A percentile compares a stretch with the other conserved stretches of the same genome.
These are phyloP conservation scores for Amiota minor DNA, from an alignment of 2,888 invertebrate genomes.

Conservation along the genomic window DNA sequence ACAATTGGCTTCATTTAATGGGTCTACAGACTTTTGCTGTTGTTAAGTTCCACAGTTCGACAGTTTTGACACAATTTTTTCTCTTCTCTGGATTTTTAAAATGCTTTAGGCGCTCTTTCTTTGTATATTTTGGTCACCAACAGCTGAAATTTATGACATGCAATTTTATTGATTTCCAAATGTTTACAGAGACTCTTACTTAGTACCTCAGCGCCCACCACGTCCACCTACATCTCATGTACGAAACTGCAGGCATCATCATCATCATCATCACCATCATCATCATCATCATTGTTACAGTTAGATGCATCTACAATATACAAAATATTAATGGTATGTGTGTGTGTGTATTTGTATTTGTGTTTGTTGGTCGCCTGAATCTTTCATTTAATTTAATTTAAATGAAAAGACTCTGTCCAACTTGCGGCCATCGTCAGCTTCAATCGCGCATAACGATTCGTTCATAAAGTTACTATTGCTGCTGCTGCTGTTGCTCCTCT, in stretches of 20 bases:
- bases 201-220: slow-evolving; percentile 5
- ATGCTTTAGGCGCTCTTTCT: not conserved
- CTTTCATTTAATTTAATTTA: slow-evolving; percentile 58
- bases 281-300: slow-evolving; percentile 57
- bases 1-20: no score
- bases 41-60: no score
- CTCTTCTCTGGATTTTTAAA: not conserved
- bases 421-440: slow-evolving; percentile 35
- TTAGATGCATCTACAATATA: slow-evolving; percentile 45
- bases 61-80: no score
- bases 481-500: not conserved
- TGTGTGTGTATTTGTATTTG: slow-evolving; percentile 16
- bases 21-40: no score
- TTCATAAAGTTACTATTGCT: not conserved
- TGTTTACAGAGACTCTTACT: slow-evolving; percentile 9
- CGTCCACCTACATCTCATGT: slow-evolving; percentile 8
- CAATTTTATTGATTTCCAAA: slow-evolving; percentile 41
- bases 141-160: slow-evolving; percentile 50
- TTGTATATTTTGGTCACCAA: slow-evolving; percentile 17
- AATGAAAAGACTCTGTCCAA: slow-evolving; percentile 51
- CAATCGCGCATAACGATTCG: not conserved
- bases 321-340: not conserved
- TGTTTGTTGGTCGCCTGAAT: slow-evolving; percentile 42
- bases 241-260: slow-evolving; percentile 46
- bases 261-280: slow-evolving; percentile 55